Evolutionary conservation across 2,888 invertebrate species (phyloP), one percentile per base, ranked within the genome.

Genomic region (Scaeva pyrastri): DNA sequence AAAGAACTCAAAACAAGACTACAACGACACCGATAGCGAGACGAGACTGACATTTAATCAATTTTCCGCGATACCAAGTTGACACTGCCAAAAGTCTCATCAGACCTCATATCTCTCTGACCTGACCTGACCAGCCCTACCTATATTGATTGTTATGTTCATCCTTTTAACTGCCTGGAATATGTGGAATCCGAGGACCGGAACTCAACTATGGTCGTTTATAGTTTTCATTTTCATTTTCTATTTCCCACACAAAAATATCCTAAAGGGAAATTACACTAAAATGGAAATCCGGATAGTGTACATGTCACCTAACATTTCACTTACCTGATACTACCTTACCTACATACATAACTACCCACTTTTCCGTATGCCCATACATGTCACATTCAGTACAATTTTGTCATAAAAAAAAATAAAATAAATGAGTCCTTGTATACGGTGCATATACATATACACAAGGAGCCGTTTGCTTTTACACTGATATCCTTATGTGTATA

Each of bases 401-500:
- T 66, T 36, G 43, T 62, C 36, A n/a, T 5, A 8, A 60, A 52
- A n/a, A 58, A 31, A 41, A 58, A 64, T 2, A 8, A 71, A 21
- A 58, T 12, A 62, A n/a, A 43, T 36, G 41, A 41, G 21, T 12
- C 11, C 45, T 48, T n/a, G n/a, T n/a, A 64, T 39, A 48, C n/a
- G n/a, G n/a, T n/a, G n/a, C n/a, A n/a, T n/a, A n/a, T n/a, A n/a
- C n/a, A n/a, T n/a, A 66, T 16, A 43, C 31, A 60, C 16, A 60
- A 12, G 48, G 21, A 43, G 71, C 78, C 26, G 31, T 48, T 48
- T 8, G 31, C 66, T 48, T n/a, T 31, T 16, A 36, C 19, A 16
- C 23, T 79, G 56, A 74, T 70, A 70, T 74, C 70, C 71, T 75
- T 75, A 50, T 84, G 50, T 72, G 43, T 48, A 76, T 41, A 48